Base-by-base conservation (phyloP, 2,113 vertebrate species). In the Pipra filicauda region DNA sequence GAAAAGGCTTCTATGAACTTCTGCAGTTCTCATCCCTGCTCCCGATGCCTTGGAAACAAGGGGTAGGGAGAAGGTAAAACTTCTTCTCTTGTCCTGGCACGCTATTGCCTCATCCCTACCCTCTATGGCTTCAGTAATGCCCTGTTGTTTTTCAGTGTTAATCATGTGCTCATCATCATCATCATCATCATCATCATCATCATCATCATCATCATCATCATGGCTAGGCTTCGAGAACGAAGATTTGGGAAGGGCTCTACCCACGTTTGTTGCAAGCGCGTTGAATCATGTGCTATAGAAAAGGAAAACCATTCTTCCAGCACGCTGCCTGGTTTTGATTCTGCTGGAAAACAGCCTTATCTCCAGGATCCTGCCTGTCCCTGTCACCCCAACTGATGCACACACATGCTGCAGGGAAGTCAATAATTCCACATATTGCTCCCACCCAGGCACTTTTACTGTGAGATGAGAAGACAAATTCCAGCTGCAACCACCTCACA, bases 381-480 rank as follows among this genome's bases (percentile, higher is more conserved):
- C 54, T 0, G 0, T 11, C 57, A 9, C 20, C 52, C 24, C 0
- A 1, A 15, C 2, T 0, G 2, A 30, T 17, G 39, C 64, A 33
- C 19, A 6, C 24, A 18, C 2, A 27, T 15, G 26, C 49, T 51
- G 49, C 26, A 15, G 49, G 26, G 49, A 51, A 51, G 49, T 51
- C 49, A 27, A 27, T 51, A 27, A 27, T 27, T 51, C 49, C 49
- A 51, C 14, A 27, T 27, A 51, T 51, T 27, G 14, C 49, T 51
- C 24, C 49, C 49, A 26, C 24, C 12, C 49, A 26, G 24, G 24
- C 14, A 27, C 26, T 27, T 51, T 51, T 51, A 26, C 26, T 51
- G 26, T 51, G 49, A 24, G 26, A 4, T 48, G 1, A 0, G 14
- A 52, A 61, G 71, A 69, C 0, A 4, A 22, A 39, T 73, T 64